These are phyloP conservation scores for Chionoecetes opilio DNA, from an alignment of 1,140 invertebrate genomes.

Conservation along the genomic window DNA sequence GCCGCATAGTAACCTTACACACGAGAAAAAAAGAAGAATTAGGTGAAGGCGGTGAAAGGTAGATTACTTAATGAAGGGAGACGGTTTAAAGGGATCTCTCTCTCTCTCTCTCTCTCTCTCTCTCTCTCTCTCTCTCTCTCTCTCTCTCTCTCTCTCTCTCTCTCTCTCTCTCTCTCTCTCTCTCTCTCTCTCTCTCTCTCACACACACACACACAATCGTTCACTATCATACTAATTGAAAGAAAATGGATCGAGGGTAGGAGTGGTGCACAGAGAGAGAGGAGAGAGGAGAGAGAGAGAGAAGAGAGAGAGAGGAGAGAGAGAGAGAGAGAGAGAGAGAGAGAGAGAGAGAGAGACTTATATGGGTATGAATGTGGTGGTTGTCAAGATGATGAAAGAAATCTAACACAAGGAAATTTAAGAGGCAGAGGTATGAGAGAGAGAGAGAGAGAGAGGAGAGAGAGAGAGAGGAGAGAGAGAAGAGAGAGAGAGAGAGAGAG, in stretches of 20 bases:
- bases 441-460: neutral
- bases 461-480: neutral
- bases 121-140: conserved; percentile 50
- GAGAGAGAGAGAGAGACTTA: neutral
- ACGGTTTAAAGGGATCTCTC: no score
- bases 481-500: neutral
- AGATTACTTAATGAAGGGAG: no score
- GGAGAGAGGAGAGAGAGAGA: neutral
- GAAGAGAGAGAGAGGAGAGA: neutral
- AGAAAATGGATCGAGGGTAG: no score
- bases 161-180: conserved; percentile 31
- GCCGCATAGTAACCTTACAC: no score
- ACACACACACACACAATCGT: no score
- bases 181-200: neutral
- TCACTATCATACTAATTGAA: no score
- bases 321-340: neutral
- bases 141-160: conserved; percentile 51
- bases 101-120: conserved; percentile 45
- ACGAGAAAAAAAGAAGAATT: no score
- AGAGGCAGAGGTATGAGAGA: neutral
- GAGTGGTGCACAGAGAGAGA: no score
- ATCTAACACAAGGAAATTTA: neutral
- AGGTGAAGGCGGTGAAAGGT: no score
- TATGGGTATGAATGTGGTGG: neutral
- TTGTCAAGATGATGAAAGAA: neutral